These are phyloP conservation scores for Drosophila santomea DNA, from an alignment of 1,140 invertebrate genomes.

Conservation along the genomic window DNA sequence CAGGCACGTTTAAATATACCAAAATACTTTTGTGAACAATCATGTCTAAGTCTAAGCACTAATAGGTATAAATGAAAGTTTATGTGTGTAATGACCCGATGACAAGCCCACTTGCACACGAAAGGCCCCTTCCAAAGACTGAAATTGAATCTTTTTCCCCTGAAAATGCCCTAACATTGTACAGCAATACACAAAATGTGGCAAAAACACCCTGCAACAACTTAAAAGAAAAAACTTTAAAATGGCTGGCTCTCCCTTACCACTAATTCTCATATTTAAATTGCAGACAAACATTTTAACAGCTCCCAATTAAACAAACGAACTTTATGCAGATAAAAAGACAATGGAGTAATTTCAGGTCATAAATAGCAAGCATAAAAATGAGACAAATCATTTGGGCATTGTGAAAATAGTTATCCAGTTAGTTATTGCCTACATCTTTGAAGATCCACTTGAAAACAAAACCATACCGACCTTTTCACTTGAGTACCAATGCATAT, in stretches of 20 bases:
- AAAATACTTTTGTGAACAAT: background rate
- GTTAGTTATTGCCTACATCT: no score
- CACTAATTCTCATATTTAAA: conserved; percentile 6
- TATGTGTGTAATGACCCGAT: conserved; percentile 35
- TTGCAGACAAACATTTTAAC: conserved; percentile 4
- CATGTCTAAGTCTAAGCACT: conserved; percentile 4
- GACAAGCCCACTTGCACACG: conserved; percentile 31
- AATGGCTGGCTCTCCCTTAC: conserved; percentile 13
- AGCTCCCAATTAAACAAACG: conserved; percentile 19
- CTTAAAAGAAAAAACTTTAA: background rate
- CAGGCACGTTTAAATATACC: background rate
- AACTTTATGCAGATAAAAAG: conserved; percentile 18
- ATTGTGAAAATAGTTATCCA: background rate
- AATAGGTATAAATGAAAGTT: conserved; percentile 38
- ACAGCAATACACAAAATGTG: background rate
- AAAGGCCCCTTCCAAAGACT: conserved; percentile 12
- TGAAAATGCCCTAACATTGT: background rate
- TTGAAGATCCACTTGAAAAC: no score
- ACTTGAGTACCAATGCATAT: background rate
- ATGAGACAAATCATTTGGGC: background rate
- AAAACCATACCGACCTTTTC: background rate
- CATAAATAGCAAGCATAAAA: conserved; percentile 32
- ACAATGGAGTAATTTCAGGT: conserved; percentile 16
- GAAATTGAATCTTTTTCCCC: conserved; percentile 2
- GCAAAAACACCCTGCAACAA: background rate